Conservation (phyloP, 2,113 vertebrate genomes). For the Gnathonemus echidnorhynchus region DNA sequence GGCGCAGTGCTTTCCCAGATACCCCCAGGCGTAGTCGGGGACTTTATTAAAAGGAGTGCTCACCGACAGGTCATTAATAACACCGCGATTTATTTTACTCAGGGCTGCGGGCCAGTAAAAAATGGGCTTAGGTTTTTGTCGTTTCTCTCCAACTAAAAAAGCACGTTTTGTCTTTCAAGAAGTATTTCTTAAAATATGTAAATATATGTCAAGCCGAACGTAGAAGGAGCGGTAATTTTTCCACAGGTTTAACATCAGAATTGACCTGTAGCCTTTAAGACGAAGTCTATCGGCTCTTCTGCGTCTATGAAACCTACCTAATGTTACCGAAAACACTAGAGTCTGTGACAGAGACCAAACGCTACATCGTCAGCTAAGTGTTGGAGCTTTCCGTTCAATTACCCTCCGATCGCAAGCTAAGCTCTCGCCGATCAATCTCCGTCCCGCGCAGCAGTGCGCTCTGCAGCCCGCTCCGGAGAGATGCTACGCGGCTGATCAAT, state of each 20-base stretch:
- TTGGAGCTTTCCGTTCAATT: constrained; percentile 23
- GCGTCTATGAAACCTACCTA: not conserved
- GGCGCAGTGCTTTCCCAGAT: not conserved
- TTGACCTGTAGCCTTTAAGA: not conserved
- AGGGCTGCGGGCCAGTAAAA: not conserved
- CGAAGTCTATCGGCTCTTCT: not conserved
- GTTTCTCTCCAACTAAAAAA: not conserved
- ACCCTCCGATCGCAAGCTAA: constrained; percentile 20
- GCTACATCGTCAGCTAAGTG: constrained; percentile 9
- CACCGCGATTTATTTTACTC: constrained; percentile 21
- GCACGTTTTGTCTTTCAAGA: not conserved
- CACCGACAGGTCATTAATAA: constrained; percentile 31
- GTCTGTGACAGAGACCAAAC: not conserved
- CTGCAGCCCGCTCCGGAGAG: constrained; percentile 38
- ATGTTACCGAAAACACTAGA: not conserved
- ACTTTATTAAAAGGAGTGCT: constrained; percentile 29
- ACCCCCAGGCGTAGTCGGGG: not conserved
- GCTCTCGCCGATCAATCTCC: constrained; percentile 24
- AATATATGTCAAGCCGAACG: not conserved
- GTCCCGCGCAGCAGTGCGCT: constrained; percentile 24
- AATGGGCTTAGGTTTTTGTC: not conserved
- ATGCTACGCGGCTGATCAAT: constrained; percentile 38
- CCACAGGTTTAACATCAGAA: not conserved
- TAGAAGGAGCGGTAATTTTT: not conserved
- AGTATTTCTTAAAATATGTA: not conserved